Evolutionary conservation across 2,113 vertebrate species (phyloP).

Genomic region (Lethenteron reissneri): DNA sequence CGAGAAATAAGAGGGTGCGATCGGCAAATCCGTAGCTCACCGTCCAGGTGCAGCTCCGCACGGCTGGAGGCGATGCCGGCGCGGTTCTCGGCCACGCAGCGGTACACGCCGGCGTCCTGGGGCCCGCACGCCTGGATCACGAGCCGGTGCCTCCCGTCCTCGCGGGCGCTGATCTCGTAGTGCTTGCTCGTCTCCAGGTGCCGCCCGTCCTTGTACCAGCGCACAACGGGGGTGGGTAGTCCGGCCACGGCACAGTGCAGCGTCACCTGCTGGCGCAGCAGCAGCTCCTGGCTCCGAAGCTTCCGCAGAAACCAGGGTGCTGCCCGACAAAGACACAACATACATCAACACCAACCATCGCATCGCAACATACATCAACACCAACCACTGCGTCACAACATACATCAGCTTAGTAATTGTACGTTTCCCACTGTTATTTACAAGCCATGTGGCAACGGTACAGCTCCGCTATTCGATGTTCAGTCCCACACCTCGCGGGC

Average conservation of each 20-base stretch:
- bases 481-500: too few relatives aligned
- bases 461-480: too few relatives aligned
- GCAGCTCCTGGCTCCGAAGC: constrained; percentile 20
- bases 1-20: too few relatives aligned
- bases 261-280: constrained; percentile 71
- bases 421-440: too few relatives aligned
- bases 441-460: too few relatives aligned
- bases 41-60: constrained; percentile 71
- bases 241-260: constrained; percentile 75
- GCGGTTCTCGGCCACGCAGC: constrained; percentile 76
- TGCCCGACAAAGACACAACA: too few relatives aligned
- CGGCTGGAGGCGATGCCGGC: constrained; percentile 67
- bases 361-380: too few relatives aligned
- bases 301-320: too few relatives aligned
- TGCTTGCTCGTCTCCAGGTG: constrained; percentile 71
- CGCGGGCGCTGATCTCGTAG: constrained; percentile 92
- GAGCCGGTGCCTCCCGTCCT: constrained; percentile 75
- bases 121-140: constrained; percentile 68
- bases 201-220: constrained; percentile 89
- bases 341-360: too few relatives aligned
- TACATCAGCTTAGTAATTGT: too few relatives aligned
- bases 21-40: constrained; percentile 18
- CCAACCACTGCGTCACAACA: too few relatives aligned
- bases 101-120: constrained; percentile 76
- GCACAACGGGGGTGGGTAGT: constrained; percentile 44